phyloP scores from a whole-genome alignment of 2,888 invertebrate species.

The Drosophila paranaensis region DNA sequence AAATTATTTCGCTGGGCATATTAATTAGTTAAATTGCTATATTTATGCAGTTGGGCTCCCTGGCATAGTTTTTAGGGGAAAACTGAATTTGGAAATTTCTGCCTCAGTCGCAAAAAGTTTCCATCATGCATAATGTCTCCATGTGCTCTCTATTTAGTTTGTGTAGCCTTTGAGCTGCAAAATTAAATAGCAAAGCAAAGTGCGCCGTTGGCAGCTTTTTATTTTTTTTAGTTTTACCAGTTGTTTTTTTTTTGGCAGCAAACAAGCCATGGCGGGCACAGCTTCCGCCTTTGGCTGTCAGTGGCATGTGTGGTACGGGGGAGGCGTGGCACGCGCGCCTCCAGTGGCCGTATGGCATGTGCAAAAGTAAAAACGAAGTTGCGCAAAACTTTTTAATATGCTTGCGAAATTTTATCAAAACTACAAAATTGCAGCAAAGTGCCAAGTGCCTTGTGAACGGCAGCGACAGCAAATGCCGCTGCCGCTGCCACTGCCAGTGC shows the following conservation, averaged over 20 bases:
- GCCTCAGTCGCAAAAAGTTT: constrained; percentile 42
- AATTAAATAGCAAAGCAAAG: constrained; percentile 80
- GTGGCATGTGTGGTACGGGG: constrained; percentile 59
- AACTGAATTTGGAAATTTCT: constrained; percentile 54
- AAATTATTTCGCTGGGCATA: constrained; percentile 19
- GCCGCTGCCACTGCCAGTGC: neutral
- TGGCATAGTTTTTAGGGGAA: constrained; percentile 11
- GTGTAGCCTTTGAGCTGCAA: constrained; percentile 74
- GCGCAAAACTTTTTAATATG: constrained; percentile 81
- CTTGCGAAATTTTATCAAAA: constrained; percentile 82
- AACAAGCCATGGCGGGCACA: constrained; percentile 71
- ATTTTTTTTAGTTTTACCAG: constrained; percentile 2
- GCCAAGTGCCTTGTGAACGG: constrained; percentile 71
- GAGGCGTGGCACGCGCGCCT: constrained; percentile 17
- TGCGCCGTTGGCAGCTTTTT: constrained; percentile 57
- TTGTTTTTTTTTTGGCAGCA: constrained; percentile 68
- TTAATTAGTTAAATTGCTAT: constrained; percentile 48
- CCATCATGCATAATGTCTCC: constrained; percentile 54
- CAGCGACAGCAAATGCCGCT: constrained; percentile 12
- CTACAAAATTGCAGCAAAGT: constrained; percentile 82
- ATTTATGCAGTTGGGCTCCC: neutral
- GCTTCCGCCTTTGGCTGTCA: constrained; percentile 72
- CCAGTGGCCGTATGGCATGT: constrained; percentile 57
- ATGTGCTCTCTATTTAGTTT: constrained; percentile 46
- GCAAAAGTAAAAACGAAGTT: constrained; percentile 78